Conservation (phyloP, 2,113 vertebrate genomes). For the Sorex araneus region DNA sequence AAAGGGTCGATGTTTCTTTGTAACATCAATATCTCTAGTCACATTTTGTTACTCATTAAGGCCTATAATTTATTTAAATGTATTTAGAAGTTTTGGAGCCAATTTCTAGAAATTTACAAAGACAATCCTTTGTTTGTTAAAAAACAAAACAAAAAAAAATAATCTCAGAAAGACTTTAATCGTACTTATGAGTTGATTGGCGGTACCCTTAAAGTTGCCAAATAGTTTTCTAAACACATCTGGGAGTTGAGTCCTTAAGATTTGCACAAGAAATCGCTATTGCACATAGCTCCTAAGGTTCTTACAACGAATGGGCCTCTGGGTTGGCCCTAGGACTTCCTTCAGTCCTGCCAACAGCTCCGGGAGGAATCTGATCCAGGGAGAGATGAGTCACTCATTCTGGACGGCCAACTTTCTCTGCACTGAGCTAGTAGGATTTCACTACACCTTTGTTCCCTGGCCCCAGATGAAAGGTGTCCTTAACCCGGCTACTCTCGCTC, state of each 20-base stretch:
- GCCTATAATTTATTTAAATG: background rate
- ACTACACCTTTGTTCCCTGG: background rate
- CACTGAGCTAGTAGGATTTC: background rate
- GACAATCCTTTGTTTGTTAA: background rate
- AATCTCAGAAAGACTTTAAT: background rate
- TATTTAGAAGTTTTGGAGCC: background rate
- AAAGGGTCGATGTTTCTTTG: background rate
- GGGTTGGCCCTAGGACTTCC: no score
- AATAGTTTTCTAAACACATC: background rate
- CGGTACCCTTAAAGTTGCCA: background rate
- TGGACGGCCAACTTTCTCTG: background rate
- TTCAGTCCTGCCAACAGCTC: background rate
- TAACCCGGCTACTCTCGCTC: background rate
- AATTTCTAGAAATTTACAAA: conserved; percentile 2
- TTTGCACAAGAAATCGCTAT: background rate
- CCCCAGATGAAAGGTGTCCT: background rate
- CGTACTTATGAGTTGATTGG: background rate
- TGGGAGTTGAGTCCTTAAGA: background rate
- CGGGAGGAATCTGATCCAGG: background rate
- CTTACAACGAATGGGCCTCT: no score
- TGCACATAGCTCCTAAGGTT: background rate
- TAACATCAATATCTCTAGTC: background rate
- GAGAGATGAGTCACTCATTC: background rate
- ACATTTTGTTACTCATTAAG: background rate
- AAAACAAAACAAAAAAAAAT: background rate